Conservation (phyloP, 2,888 invertebrate species). For the Brenthis hecate region DNA sequence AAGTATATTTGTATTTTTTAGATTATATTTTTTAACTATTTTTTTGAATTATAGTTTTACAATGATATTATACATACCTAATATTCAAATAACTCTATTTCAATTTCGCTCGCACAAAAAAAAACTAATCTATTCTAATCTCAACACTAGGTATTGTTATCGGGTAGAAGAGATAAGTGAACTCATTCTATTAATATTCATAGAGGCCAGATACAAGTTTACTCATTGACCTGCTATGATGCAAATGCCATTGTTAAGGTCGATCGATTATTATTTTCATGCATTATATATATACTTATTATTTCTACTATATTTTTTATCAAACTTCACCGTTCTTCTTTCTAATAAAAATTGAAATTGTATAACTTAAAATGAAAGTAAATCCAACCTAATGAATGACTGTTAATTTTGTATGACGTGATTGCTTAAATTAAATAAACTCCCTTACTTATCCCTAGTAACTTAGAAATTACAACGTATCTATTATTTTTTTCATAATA, state of each 20-base stretch:
- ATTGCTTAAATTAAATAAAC: too few species aligned
- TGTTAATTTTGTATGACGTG: too few species aligned
- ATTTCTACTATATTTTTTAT: neutral
- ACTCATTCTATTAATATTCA: constrained; percentile 30
- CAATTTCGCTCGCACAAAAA: constrained; percentile 16
- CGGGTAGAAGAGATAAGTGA: constrained; percentile 20
- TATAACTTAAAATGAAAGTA: too few species aligned
- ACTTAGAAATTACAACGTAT: too few species aligned
- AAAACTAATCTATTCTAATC: constrained; percentile 9
- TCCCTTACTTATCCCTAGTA: too few species aligned
- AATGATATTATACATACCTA: constrained; percentile 2
- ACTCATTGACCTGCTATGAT: constrained; percentile 40
- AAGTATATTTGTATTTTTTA: too few species aligned
- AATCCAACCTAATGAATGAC: too few species aligned
- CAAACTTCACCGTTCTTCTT: too few species aligned
- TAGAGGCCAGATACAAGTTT: constrained; percentile 30
- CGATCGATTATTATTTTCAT: constrained; percentile 43
- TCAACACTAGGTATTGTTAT: constrained; percentile 22
- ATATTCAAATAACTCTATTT: neutral
- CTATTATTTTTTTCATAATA: too few species aligned
- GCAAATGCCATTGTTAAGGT: constrained; percentile 53
- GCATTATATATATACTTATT: constrained; percentile 19
- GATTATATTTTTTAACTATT: neutral
- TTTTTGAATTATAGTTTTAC: neutral
- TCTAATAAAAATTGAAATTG: too few species aligned